Evolutionary conservation across 2,797 vertebrate species (phyloP).

Genomic region (Notamacropus eugenii): DNA sequence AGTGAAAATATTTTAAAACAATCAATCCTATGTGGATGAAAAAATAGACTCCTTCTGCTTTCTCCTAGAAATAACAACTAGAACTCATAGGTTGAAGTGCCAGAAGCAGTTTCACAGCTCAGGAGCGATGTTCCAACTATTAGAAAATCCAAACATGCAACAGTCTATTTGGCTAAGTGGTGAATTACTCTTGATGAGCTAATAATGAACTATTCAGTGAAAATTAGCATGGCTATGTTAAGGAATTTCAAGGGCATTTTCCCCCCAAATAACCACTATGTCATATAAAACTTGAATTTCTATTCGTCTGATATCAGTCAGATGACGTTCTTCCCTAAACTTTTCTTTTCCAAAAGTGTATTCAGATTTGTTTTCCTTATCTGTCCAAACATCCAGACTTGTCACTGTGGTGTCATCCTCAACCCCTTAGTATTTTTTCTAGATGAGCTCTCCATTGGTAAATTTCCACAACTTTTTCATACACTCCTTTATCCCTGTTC

Average conservation of each 20-base stretch:
- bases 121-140: neutral
- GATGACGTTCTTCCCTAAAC: neutral
- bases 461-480: neutral
- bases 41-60: neutral
- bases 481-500: neutral
- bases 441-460: neutral
- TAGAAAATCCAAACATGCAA: neutral
- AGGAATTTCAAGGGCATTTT: neutral
- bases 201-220: neutral
- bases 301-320: neutral
- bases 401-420: neutral
- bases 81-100: neutral
- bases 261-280: neutral
- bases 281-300: neutral
- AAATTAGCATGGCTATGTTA: neutral
- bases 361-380: neutral
- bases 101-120: neutral
- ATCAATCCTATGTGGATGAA: neutral
- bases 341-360: neutral
- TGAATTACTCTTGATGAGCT: neutral
- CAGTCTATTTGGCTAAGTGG: neutral
- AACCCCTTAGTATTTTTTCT: neutral
- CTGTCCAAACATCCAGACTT: neutral
- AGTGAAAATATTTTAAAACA: neutral
- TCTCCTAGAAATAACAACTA: neutral